Evolutionary conservation across 2,113 vertebrate species (phyloP).

Genomic region (Phoxinus phoxinus): DNA sequence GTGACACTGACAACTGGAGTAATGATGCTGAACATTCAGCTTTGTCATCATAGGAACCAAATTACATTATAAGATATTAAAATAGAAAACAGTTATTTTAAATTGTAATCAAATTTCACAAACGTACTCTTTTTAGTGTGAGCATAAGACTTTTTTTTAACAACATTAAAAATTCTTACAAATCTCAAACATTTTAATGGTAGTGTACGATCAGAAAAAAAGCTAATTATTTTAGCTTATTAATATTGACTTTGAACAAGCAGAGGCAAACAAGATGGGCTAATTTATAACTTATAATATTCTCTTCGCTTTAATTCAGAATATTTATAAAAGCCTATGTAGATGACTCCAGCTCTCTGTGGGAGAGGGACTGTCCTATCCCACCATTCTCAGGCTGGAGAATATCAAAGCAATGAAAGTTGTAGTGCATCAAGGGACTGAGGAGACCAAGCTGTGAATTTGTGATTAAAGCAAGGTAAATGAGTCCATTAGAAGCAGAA

Average conservation of each 20-base stretch:
- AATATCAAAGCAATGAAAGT: conserved; percentile 44
- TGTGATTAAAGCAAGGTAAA: conserved; percentile 64
- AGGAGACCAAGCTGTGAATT: conserved; percentile 56
- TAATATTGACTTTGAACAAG: neutral
- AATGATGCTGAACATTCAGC: neutral
- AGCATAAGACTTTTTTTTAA: neutral
- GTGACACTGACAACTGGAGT: neutral
- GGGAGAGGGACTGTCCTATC: neutral
- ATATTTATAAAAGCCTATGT: neutral
- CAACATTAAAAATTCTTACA: neutral
- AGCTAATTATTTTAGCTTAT: neutral
- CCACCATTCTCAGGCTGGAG: conserved; percentile 26
- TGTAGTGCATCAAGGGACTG: conserved; percentile 44
- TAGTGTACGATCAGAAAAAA: neutral
- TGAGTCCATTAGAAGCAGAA: conserved; percentile 59
- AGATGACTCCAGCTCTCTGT: conserved; percentile 10
- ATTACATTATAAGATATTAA: neutral
- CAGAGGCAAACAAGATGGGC: neutral
- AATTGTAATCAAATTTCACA: neutral
- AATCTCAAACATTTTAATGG: neutral
- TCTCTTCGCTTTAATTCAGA: neutral
- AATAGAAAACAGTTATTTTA: neutral
- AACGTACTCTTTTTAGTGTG: neutral
- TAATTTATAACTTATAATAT: neutral
- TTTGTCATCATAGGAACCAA: neutral